Percentiles rank a stretch among this genome's conserved stretches.
phyloP scores from a whole-genome alignment of 2,113 vertebrate species.

The Caranx melampygus region DNA sequence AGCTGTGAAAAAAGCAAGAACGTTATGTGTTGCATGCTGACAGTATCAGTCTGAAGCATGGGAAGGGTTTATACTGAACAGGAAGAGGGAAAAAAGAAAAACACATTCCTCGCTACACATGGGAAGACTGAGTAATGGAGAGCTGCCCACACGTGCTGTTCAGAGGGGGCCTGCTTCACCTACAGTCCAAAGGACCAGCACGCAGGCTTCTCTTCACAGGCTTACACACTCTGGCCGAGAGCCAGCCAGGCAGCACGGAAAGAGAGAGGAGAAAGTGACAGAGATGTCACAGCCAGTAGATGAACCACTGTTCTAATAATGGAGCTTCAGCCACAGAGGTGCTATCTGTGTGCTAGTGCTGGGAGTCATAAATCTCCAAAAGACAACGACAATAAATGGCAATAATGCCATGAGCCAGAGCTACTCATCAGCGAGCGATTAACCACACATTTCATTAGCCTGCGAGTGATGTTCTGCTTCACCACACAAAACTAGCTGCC shows the following conservation, averaged over 20 bases:
- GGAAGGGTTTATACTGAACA: slow-evolving; percentile 47
- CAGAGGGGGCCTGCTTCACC: slow-evolving; percentile 38
- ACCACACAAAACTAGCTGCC: slow-evolving; percentile 2
- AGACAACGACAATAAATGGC: slow-evolving; percentile 35
- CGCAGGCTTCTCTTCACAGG: slow-evolving; percentile 15
- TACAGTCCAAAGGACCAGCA: slow-evolving; percentile 40
- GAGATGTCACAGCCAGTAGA: slow-evolving; percentile 36
- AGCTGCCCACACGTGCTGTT: slow-evolving; percentile 59
- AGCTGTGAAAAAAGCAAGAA: slow-evolving; percentile 5
- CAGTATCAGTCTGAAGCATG: slow-evolving; percentile 37
- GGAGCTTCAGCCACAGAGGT: slow-evolving; percentile 45
- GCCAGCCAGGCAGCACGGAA: slow-evolving; percentile 35
- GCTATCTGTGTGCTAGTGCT: slow-evolving; percentile 23
- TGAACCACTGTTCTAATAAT: slow-evolving; percentile 48
- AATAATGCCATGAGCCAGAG: slow-evolving; percentile 17
- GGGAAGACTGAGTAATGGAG: slow-evolving; percentile 52
- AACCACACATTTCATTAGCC: slow-evolving; percentile 58
- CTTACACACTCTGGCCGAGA: slow-evolving; percentile 42
- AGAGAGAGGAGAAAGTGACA: slow-evolving; percentile 32
- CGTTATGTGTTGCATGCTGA: slow-evolving; percentile 20
- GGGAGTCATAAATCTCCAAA: slow-evolving; percentile 43
- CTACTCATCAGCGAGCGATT: slow-evolving; percentile 49
- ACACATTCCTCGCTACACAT: slow-evolving; percentile 61
- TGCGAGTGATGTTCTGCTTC: slow-evolving; percentile 24
- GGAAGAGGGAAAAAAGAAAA: slow-evolving; percentile 27